Conservation (phyloP, 2,888 invertebrate genomes). For the Aphidius colemani region DNA sequence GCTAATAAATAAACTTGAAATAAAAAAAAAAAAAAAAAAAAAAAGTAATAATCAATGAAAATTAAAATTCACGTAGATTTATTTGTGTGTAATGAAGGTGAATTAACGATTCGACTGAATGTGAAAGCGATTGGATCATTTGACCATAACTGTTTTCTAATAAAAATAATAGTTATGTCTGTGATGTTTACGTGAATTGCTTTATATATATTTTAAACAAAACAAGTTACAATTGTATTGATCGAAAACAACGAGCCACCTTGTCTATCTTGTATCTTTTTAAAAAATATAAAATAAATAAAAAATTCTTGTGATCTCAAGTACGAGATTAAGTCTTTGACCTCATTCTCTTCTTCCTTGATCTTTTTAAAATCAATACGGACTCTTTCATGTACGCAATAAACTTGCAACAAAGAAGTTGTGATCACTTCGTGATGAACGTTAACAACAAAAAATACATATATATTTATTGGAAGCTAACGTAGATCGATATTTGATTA, state of each 20-base stretch:
- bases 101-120: background rate
- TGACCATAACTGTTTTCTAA: conserved; percentile 35
- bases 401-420: background rate
- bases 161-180: conserved; percentile 6
- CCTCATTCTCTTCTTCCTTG: background rate
- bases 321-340: background rate
- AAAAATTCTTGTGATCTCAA: background rate
- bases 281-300: too few species aligned
- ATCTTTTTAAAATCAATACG: background rate
- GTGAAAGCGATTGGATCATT: conserved; percentile 37
- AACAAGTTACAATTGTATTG: conserved; percentile 5
- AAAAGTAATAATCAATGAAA: too few species aligned
- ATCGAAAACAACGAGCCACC: conserved; percentile 10
- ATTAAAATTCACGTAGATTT: too few species aligned
- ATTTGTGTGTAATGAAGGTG: background rate
- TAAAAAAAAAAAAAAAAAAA: too few species aligned
- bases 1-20: too few species aligned
- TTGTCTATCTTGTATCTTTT: background rate
- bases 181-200: background rate
- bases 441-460: background rate
- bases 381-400: background rate
- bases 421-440: background rate
- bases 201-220: background rate
- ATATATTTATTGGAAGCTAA: background rate
- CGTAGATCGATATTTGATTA: background rate